Conservation (phyloP, 2,113 vertebrate species). For the Lethenteron camtschaticum region DNA sequence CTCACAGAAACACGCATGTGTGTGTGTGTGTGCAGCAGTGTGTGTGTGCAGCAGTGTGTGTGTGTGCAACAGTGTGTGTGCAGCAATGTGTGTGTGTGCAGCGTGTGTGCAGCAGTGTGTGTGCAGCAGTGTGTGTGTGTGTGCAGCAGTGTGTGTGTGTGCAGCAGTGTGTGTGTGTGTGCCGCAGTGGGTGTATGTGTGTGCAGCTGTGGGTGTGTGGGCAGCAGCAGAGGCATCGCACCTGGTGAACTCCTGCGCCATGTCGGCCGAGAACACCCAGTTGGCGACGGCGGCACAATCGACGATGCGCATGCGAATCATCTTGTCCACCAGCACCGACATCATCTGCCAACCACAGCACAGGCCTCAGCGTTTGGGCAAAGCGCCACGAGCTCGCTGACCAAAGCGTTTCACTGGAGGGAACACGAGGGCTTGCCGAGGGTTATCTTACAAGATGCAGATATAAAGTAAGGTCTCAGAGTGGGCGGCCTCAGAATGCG, state of each 20-base stretch:
- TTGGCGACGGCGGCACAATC: slow-evolving; percentile 93
- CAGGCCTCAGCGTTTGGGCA: too few species aligned
- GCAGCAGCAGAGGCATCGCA: slow-evolving; percentile 16
- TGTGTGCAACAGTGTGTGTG: background rate
- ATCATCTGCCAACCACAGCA: slow-evolving; percentile 43
- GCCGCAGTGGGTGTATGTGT: background rate
- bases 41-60: background rate
- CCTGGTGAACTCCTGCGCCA: slow-evolving; percentile 89
- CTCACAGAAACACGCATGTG: background rate
- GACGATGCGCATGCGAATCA: slow-evolving; percentile 88
- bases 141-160: background rate
- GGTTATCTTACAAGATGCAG: too few species aligned
- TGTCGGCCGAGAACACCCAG: slow-evolving; percentile 90
- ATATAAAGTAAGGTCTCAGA: too few species aligned
- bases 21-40: background rate
- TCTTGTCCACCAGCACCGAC: slow-evolving; percentile 73
- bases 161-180: background rate
- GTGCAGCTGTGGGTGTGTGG: background rate
- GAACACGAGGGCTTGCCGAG: too few species aligned
- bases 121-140: background rate
- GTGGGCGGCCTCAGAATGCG: too few species aligned
- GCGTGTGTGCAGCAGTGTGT: background rate
- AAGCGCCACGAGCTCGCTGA: too few species aligned
- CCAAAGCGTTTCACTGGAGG: too few species aligned
- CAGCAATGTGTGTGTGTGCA: background rate